These are phyloP conservation scores for Nezara viridula DNA, from an alignment of 2,888 invertebrate species.

Conservation along the genomic window DNA sequence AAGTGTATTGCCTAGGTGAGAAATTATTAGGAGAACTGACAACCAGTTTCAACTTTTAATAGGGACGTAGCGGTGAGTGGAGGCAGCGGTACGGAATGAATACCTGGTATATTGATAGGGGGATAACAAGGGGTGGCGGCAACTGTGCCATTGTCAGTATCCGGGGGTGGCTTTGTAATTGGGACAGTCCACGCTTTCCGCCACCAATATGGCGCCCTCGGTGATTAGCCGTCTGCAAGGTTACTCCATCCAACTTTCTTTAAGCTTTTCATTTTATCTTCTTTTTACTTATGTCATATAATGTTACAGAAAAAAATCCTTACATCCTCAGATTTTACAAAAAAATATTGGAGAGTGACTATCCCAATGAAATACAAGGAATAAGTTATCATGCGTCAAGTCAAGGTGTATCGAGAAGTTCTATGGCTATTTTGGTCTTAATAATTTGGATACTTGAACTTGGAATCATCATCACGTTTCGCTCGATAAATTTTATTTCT, in stretches of 20 bases:
- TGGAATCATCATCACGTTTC: too few species aligned
- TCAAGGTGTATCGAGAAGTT: too few species aligned
- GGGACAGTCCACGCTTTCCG: conserved; percentile 42
- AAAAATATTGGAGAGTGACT: not conserved
- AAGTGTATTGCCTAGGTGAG: conserved; percentile 45
- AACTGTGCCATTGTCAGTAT: conserved; percentile 46
- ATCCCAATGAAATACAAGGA: not conserved
- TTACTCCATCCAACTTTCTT: conserved; percentile 40
- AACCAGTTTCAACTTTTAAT: conserved; percentile 57
- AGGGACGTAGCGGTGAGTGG: conserved; percentile 51
- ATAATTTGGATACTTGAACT: too few species aligned
- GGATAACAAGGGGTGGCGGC: conserved; percentile 55
- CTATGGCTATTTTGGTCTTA: too few species aligned
- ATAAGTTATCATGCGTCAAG: too few species aligned
- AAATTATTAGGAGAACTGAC: conserved; percentile 51
- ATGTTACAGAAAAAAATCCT: not conserved
- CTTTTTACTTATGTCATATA: not conserved
- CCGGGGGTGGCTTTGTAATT: conserved; percentile 54
- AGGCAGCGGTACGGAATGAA: conserved; percentile 52
- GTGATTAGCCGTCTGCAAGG: conserved; percentile 55
- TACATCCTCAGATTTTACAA: not conserved
- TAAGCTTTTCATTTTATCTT: not conserved
- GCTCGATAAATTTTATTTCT: too few species aligned
- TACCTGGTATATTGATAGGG: conserved; percentile 56
- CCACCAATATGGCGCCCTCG: conserved; percentile 43